Evolutionary conservation across 2,797 vertebrate genomes (phyloP).

Genomic region (Pseudochirops corinnae): DNA sequence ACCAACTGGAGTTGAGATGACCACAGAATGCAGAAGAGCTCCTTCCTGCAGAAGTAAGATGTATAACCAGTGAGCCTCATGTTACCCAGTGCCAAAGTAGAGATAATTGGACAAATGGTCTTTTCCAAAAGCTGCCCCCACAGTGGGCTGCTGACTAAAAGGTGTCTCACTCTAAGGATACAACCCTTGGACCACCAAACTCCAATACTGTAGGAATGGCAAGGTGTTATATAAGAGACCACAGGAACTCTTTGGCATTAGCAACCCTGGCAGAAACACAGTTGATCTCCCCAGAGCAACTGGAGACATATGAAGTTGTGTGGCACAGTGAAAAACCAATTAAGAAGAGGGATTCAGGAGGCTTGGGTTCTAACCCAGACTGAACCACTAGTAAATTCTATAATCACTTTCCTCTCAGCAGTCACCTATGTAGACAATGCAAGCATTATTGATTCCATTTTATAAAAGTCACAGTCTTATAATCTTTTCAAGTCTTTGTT

Average conservation of each 20-base stretch:
- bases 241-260: not conserved
- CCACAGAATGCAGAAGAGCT: not conserved
- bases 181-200: not conserved
- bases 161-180: not conserved
- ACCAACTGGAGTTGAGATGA: not conserved
- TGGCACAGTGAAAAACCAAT: not conserved
- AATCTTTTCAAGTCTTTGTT: not conserved
- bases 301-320: not conserved
- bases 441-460: not conserved
- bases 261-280: not conserved
- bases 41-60: not conserved
- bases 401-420: not conserved
- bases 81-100: not conserved
- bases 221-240: not conserved
- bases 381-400: not conserved
- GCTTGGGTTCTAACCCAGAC: not conserved
- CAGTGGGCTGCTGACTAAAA: not conserved
- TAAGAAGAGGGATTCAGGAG: not conserved
- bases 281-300: not conserved
- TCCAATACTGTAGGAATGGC: not conserved
- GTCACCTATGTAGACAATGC: not conserved
- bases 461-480: not conserved
- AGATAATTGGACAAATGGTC: not conserved
- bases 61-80: not conserved
- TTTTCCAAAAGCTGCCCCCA: not conserved